Evolutionary conservation across 2,888 invertebrate species (phyloP), one percentile per base, ranked within the genome.

Genomic region (Luffia ferchaultella): DNA sequence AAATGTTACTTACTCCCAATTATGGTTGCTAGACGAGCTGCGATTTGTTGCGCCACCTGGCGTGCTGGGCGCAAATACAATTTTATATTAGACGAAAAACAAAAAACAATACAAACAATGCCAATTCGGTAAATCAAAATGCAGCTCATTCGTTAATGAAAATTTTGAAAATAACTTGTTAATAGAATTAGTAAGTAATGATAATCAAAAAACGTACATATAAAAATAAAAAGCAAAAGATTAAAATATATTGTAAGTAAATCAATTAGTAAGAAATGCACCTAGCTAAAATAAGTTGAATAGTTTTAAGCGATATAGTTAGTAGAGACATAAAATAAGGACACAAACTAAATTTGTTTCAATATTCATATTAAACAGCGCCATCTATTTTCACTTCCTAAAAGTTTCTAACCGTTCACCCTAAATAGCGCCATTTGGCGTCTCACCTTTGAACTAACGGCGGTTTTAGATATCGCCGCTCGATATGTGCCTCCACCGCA

Each of bases 381-480:
- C n/a, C n/a, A n/a, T n/a, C n/a, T n/a, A n/a, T n/a, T n/a, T n/a
- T n/a, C n/a, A n/a, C n/a, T n/a, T n/a, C n/a, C n/a, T n/a, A n/a
- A n/a, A 30, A 3, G 30, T 30, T 3, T 30, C 30, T 12, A 30
- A 30, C 5, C 30, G 3, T 30, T 30, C 3, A 30, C 30, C 3
- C 12, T 30, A 7, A 30, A 30, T 7, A 30, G 30, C 30, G 30
- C 30, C 30, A 30, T 30, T 12, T 30, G 12, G 3, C 30, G 30
- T 12, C 30, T 62, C 73, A 80, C 82, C 82, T 82, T 67, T 77
- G 80, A 62, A 92, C 93, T 52, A 98, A 85, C 44, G 97, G 97
- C 52, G 97, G 96, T 73, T 96, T 96, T 44, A 98, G 85, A 72
- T 97, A 98, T 58, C 98, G 86, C 60, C 97, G 84, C 73, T 98